Evolutionary conservation across 2,888 invertebrate genomes (phyloP).

Genomic region (Chymomyza caudatula): DNA sequence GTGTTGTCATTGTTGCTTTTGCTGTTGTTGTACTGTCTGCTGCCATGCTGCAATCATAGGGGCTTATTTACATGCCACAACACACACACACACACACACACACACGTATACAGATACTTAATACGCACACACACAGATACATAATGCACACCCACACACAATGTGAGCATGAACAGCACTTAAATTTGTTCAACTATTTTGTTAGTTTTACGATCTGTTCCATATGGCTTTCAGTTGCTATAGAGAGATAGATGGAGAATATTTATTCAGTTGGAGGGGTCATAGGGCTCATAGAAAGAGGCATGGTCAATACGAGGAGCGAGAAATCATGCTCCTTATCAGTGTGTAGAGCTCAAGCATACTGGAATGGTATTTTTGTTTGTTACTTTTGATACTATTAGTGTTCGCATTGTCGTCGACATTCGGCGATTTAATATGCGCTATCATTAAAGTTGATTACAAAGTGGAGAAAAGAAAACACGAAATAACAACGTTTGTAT

Average conservation of each 20-base stretch:
- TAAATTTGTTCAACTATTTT: conserved; percentile 33
- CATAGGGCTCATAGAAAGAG: neutral
- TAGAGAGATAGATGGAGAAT: neutral
- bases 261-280: neutral
- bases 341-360: no score
- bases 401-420: no score
- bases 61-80: conserved; percentile 35
- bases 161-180: conserved; percentile 11
- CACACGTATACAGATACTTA: neutral
- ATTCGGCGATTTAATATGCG: no score
- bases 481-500: no score
- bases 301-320: neutral
- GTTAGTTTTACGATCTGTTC: conserved; percentile 28
- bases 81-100: conserved; percentile 20
- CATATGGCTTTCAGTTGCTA: conserved; percentile 5
- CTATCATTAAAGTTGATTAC: no score
- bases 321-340: no score
- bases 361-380: no score
- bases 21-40: conserved; percentile 1
- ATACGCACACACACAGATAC: conserved; percentile 11
- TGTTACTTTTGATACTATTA: no score
- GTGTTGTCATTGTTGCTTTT: conserved; percentile 25
- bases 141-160: no score
- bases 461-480: no score
- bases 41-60: conserved; percentile 36